Evolutionary conservation across 2,113 vertebrate genomes (phyloP), one percentile per base, ranked within the genome.

Genomic region (Solea senegalensis): DNA sequence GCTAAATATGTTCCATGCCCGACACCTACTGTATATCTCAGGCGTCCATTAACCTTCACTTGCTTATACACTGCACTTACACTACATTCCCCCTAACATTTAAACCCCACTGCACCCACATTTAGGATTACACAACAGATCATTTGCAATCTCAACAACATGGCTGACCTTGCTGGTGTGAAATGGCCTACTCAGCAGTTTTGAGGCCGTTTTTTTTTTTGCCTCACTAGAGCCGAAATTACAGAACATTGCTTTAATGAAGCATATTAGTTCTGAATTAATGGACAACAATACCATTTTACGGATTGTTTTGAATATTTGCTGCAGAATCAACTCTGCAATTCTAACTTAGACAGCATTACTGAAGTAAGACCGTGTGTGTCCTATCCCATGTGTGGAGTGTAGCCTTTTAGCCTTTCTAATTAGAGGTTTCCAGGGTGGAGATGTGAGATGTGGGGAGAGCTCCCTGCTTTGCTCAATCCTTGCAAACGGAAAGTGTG

Each of bases 101-200:
- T 76, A 85, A 77, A 68, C 62, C 73, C 51, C 55, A 27, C 65
- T 75, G 67, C 64, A 72, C 72, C 74, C 74, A 77, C 70, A 16
- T 76, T 84, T 76, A 71, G 78, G 78, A 79, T 80, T 71, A 71
- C 74, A 72, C 69, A 90, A 60, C 70, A 59, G 55, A 74, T 86
- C 0, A 85, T 90, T 86, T 85, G 60, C 65, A 11, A 67, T 82
- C 71, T 69, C 64, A 62, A 82, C 51, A 58, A 74, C 68, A 55
- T 34, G 45, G 65, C 81, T 75, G 77, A 82, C 75, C 81, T 58
- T 57, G 78, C 21, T 54, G 14, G 51, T 59, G 50, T 64, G 9
- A 69, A 82, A 71, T 10, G 41, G n/a, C 53, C 28, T 10, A 69
- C 43, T 86, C 80, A 82, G 85, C 69, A 69, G 44, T 50, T 74